Evolutionary conservation across 1,140 invertebrate genomes (phyloP), one percentile per base, ranked within the genome.

Genomic region (Dendroctonus valens): DNA sequence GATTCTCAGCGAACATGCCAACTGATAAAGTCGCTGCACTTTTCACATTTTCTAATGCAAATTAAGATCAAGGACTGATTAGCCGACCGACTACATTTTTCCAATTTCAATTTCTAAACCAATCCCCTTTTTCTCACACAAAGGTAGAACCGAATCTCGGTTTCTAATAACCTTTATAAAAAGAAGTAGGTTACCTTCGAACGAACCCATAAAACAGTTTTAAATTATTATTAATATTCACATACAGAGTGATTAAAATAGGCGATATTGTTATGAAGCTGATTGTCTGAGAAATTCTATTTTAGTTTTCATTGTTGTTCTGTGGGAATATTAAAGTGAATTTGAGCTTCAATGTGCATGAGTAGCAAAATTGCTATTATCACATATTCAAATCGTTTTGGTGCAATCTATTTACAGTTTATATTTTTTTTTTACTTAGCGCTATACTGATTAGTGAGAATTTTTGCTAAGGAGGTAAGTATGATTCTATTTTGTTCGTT

Each of bases 151-250:
- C 41, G 40, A 64, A 64, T 64, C 12, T 64, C 51, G 52, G 54
- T 64, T 64, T 64, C 61, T 64, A 64, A 46, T 64, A 55, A 64
- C 61, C 51, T 64, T 55, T 62, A 59, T 46, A 52, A 55, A 55
- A 64, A 64, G 37, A 61, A 61, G 51, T 51, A 7, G 61, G 52
- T 64, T 49, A 38, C 61, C 61, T 64, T 64, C 61, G 39, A 52
- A 64, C 61, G 41, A 55, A 64, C 61, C 61, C 61, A 55, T 64
- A 46, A 55, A 14, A 64, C 61, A 39, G 52, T 46, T 54, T 64
- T 55, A 55, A 61, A 60, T 8, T 41, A 38, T 41, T 6, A 62
- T 53, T 41, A 62, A 37, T 52, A 62, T 62, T 52, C 51, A 54
- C 41, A 39, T 64, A 64, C 39, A 64, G 52, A 46, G 51, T 64